Evolutionary conservation across 1,140 invertebrate genomes (phyloP), one percentile per base, ranked within the genome.

Genomic region (Drosophila pachea): DNA sequence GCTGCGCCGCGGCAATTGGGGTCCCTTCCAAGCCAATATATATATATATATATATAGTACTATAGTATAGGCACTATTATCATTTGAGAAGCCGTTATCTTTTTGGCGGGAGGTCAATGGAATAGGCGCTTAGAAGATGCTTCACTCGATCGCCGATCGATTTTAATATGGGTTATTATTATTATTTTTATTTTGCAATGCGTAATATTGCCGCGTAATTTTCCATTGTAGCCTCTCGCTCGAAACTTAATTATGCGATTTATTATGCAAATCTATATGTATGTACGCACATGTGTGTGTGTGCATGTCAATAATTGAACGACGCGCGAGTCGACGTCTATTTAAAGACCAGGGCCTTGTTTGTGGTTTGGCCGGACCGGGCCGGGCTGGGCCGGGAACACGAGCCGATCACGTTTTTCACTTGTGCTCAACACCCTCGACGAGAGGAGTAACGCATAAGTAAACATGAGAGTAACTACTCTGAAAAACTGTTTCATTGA

Each of bases 211-310:
- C 42, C 42, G 42, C 65, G 65, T 68, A 68, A 68, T 68, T 66
- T 70, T 70, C 68, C 61, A 70, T 43, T 69, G 67, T 53, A 64
- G 45, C 36, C 22, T 43, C 50, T 45, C 45, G 29, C 35, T 56
- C 32, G 62, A 76, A 77, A 78, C 72, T 84, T 86, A 84, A 84
- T 84, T 86, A 84, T 84, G 79, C 79, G 79, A 76, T 76, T 81
- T 74, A 84, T 86, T 86, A 86, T 84, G 76, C 77, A 83, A 79
- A 86, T 70, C 75, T 62, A 66, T 43, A 43, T 7, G 40, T 43
- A 14, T 7, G 40, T 14, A 5, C 14, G 11, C 3, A 14, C 12
- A 43, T 43, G 6, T 43, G 7, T 42, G 7, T 42, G 8, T 14
- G 6, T 43, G 7, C 14, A 4, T 42, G 7, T 42, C 6, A 3